Conservation (phyloP, 2,113 vertebrate genomes). For the Pampusana beccarii region DNA sequence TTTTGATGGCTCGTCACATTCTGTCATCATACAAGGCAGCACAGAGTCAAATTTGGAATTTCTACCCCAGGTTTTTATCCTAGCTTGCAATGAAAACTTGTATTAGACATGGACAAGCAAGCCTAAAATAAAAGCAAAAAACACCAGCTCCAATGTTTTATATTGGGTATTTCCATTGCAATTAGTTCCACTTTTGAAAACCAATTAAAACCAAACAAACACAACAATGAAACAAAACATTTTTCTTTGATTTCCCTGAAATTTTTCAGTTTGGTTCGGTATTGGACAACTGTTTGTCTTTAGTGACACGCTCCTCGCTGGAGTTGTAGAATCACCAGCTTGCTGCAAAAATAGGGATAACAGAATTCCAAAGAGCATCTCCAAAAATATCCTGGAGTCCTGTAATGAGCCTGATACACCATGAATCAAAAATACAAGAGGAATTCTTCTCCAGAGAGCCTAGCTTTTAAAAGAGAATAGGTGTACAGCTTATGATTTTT, state of each 20-base stretch:
- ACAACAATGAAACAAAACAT: not conserved
- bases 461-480: not conserved
- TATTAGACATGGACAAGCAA: not conserved
- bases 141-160: not conserved
- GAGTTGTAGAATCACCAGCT: not conserved
- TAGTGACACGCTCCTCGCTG: not conserved
- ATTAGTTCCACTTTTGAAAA: not conserved
- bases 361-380: not conserved
- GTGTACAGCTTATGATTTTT: not conserved
- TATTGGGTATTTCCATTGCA: not conserved
- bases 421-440: not conserved
- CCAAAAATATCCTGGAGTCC: not conserved
- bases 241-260: not conserved
- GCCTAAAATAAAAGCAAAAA: not conserved
- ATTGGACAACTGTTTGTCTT: not conserved
- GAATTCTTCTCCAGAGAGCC: not conserved
- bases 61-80: not conserved
- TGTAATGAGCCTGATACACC: not conserved
- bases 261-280: not conserved
- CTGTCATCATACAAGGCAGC: not conserved
- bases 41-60: not conserved
- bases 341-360: not conserved
- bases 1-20: not conserved
- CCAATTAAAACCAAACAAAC: not conserved
- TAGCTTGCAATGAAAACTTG: not conserved